Percentiles rank a stretch among this genome's conserved stretches.
phyloP scores from a whole-genome alignment of 2,797 vertebrate species.

The Rhynchotus rufescens region DNA sequence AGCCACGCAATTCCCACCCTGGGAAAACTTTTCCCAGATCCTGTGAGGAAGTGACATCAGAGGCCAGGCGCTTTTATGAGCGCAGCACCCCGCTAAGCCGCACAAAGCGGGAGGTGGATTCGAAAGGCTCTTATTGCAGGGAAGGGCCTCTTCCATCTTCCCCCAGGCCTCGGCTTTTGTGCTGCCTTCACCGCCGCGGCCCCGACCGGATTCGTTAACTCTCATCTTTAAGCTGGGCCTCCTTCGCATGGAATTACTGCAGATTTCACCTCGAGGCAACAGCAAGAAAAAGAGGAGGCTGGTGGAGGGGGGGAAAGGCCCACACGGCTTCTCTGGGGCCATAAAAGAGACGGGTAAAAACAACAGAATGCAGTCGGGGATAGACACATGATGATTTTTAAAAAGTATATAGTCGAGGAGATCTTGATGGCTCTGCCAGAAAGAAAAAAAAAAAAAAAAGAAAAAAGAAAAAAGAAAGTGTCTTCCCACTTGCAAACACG shows the following conservation, averaged over 20 bases:
- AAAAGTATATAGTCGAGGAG: slow-evolving; percentile 55
- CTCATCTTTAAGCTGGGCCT: slow-evolving; percentile 62
- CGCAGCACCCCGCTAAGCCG: slow-evolving; percentile 65
- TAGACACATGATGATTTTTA: slow-evolving; percentile 39
- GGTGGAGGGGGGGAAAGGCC: background rate
- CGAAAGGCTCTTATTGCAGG: slow-evolving; percentile 59
- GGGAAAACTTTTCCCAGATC: slow-evolving; percentile 55
- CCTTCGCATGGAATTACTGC: slow-evolving; percentile 58
- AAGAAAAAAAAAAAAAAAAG: slow-evolving; percentile 48
- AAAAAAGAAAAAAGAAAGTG: slow-evolving; percentile 64
- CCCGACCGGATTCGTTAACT: slow-evolving; percentile 64
- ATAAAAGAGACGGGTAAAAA: slow-evolving; percentile 64
- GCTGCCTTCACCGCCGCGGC: slow-evolving; percentile 26
- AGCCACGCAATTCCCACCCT: slow-evolving; percentile 13
- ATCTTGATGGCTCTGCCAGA: slow-evolving; percentile 52
- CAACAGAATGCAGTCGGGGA: slow-evolving; percentile 56
- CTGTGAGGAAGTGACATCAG: slow-evolving; percentile 31
- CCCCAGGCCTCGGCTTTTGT: slow-evolving; percentile 72
- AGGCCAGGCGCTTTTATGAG: slow-evolving; percentile 54
- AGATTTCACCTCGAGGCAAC: slow-evolving; percentile 72
- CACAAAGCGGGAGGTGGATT: slow-evolving; percentile 63
- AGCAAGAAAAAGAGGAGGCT: background rate
- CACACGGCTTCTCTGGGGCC: background rate
- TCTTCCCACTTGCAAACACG: slow-evolving; percentile 62
- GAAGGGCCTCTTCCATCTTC: slow-evolving; percentile 59